A percentile compares a stretch with the other conserved stretches of the same genome.
These are phyloP conservation scores for Acleris sparsana DNA, from an alignment of 2,888 invertebrate species.

Conservation along the genomic window DNA sequence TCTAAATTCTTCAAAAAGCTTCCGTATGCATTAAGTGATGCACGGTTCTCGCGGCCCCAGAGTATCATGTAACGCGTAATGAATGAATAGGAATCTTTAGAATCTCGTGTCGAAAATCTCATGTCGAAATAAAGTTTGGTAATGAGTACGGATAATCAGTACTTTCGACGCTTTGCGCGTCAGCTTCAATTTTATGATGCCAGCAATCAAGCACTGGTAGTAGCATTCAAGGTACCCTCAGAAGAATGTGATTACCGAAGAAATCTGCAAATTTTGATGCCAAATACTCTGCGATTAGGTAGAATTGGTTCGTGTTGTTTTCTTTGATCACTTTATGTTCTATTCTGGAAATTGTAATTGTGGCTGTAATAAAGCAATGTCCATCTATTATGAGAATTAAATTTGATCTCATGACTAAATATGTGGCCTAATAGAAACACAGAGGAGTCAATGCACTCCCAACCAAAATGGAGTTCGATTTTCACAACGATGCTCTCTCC, in stretches of 20 bases:
- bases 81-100: slow-evolving; percentile 43
- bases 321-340: no score
- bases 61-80: slow-evolving; percentile 50
- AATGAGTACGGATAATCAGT: slow-evolving; percentile 35
- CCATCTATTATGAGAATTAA: no score
- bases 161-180: slow-evolving; percentile 11
- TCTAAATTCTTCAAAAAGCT: slow-evolving; percentile 51
- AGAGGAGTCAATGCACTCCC: background rate
- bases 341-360: no score
- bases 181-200: background rate
- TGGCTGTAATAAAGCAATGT: no score
- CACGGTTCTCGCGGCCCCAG: slow-evolving; percentile 40
- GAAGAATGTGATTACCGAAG: no score
- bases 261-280: no score
- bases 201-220: no score
- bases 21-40: slow-evolving; percentile 47
- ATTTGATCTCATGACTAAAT: no score
- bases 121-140: slow-evolving; percentile 39
- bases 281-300: no score
- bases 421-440: no score
- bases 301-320: no score
- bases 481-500: slow-evolving; percentile 18
- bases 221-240: no score
- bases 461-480: slow-evolving; percentile 21
- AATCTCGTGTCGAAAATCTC: slow-evolving; percentile 41